phyloP scores from a whole-genome alignment of 2,888 invertebrate genomes.

The Drosophila vallismaia region DNA sequence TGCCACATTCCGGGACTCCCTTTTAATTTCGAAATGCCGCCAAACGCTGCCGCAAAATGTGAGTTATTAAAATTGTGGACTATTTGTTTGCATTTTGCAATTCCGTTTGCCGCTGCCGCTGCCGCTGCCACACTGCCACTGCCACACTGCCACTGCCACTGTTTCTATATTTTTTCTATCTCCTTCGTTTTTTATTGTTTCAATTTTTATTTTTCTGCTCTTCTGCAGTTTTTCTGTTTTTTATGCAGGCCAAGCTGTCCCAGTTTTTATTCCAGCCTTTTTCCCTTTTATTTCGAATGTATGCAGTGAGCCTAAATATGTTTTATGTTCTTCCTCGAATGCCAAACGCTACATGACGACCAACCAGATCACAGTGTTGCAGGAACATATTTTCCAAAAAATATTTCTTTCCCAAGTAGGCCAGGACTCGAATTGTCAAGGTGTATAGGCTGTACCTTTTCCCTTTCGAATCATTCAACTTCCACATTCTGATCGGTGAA shows the following conservation, averaged over 20 bases:
- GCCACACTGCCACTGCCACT: too few relatives aligned
- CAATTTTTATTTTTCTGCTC: conserved; percentile 21
- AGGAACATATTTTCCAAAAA: not conserved
- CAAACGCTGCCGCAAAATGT: conserved; percentile 58
- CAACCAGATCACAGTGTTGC: not conserved
- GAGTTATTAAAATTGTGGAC: conserved; percentile 59
- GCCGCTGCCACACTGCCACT: too few relatives aligned
- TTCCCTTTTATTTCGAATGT: not conserved
- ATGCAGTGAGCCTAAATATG: conserved; percentile 34
- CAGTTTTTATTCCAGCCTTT: conserved; percentile 21
- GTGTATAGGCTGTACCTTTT: not conserved
- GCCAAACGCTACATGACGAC: conserved; percentile 25
- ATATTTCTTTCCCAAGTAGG: not conserved
- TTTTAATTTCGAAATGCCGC: conserved; percentile 45
- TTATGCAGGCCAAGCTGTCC: conserved; percentile 15
- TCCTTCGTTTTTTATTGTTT: conserved; percentile 29
- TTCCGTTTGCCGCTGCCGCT: conserved; percentile 39
- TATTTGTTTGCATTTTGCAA: conserved; percentile 62
- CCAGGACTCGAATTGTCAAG: not conserved
- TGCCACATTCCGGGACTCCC: conserved; percentile 3
- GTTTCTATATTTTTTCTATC: conserved; percentile 12
- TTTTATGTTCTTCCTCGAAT: conserved; percentile 31
- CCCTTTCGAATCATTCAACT: not conserved
- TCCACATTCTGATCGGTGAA: not conserved
- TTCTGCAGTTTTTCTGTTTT: not conserved